Evolutionary conservation across 2,797 vertebrate genomes (phyloP).

Genomic region (Ctenosaura bakeri): DNA sequence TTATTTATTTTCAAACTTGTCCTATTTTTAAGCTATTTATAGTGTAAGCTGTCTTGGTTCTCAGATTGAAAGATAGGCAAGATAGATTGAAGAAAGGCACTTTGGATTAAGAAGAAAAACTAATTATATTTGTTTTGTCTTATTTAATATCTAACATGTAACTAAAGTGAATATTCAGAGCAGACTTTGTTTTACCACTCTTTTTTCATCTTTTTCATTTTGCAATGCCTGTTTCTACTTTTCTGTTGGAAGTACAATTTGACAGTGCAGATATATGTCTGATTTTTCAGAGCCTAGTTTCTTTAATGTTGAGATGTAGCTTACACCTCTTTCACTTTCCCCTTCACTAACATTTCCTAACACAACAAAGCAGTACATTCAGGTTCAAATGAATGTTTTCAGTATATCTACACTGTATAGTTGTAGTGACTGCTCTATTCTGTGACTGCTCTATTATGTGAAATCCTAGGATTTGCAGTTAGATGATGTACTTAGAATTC

Average conservation of each 20-base stretch:
- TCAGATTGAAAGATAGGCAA: not conserved
- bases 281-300: not conserved
- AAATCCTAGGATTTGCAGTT: too few relatives aligned
- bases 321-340: not conserved
- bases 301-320: not conserved
- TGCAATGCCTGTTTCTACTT: not conserved
- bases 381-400: not conserved
- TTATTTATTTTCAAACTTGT: too few relatives aligned
- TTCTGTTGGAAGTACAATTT: not conserved
- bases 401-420: too few relatives aligned
- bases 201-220: not conserved
- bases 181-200: not conserved
- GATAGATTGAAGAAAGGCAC: not conserved
- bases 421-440: too few relatives aligned
- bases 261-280: not conserved
- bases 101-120: not conserved
- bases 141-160: not conserved
- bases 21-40: too few relatives aligned
- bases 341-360: not conserved
- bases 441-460: too few relatives aligned
- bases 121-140: constrained; percentile 8
- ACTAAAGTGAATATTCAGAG: not conserved
- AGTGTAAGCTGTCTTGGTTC: too few relatives aligned
- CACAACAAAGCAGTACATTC: not conserved
- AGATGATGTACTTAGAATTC: too few relatives aligned